These are phyloP conservation scores for Phasianus colchicus DNA, from an alignment of 2,113 vertebrate species.

Conservation along the genomic window DNA sequence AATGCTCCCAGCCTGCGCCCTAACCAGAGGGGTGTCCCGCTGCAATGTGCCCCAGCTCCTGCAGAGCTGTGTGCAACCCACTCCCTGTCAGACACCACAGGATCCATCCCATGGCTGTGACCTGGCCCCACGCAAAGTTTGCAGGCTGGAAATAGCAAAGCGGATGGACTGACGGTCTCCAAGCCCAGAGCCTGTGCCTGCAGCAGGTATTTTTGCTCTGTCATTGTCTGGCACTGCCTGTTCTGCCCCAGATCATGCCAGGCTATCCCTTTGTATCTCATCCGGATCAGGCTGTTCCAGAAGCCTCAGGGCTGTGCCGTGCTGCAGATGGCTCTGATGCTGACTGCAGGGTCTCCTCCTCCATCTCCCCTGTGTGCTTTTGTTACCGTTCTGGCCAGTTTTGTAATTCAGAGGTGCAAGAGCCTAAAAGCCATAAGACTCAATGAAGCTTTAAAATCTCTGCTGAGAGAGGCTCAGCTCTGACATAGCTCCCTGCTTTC, in stretches of 20 bases:
- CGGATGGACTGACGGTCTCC: background rate
- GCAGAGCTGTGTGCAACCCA: background rate
- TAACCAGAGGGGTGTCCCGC: background rate
- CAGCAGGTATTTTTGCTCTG: background rate
- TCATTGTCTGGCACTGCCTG: background rate
- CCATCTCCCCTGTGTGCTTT: rapidly evolving
- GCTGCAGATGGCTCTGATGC: background rate
- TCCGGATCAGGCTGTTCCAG: background rate
- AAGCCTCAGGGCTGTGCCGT: background rate
- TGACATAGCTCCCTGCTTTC: constrained; percentile 40
- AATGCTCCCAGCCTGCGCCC: background rate
- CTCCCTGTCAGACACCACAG: background rate
- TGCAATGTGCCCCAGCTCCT: background rate
- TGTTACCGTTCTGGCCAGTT: background rate
- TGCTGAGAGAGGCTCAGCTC: background rate
- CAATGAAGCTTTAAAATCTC: background rate
- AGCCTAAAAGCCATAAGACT: background rate
- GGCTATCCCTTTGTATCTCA: background rate
- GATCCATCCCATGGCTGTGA: background rate
- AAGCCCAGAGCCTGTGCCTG: background rate
- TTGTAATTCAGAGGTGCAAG: background rate
- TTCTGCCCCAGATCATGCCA: background rate
- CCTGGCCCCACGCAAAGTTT: background rate
- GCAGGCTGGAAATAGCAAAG: background rate
- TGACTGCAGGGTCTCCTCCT: rapidly evolving